Conservation (phyloP, 2,113 vertebrate genomes). For the Larimichthys polyactis region DNA sequence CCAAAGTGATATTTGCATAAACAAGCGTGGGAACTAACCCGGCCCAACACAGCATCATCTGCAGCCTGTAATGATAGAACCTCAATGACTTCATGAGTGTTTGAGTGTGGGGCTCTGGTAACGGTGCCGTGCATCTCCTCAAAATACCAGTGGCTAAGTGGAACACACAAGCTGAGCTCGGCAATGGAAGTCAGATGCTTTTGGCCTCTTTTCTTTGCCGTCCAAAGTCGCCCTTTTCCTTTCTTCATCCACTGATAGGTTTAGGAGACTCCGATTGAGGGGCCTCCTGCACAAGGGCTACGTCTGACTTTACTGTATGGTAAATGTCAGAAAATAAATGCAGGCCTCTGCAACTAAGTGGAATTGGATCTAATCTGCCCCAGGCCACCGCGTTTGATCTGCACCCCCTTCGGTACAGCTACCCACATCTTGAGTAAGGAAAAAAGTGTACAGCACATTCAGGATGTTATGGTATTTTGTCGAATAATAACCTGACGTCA, state of each 20-base stretch:
- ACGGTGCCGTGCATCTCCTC: constrained; percentile 65
- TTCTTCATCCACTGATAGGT: constrained; percentile 52
- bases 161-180: constrained; percentile 78
- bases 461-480: constrained; percentile 76
- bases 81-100: constrained; percentile 80
- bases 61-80: constrained; percentile 79
- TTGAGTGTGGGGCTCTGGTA: constrained; percentile 67
- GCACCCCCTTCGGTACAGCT: constrained; percentile 60
- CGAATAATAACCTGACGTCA: constrained; percentile 79
- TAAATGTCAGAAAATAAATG: constrained; percentile 82
- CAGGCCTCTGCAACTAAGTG: constrained; percentile 77
- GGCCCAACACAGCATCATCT: constrained; percentile 54
- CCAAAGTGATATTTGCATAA: constrained; percentile 53
- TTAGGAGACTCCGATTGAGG: constrained; percentile 59
- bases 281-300: constrained; percentile 69
- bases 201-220: constrained; percentile 42
- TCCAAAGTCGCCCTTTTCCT: constrained; percentile 30
- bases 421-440: constrained; percentile 54
- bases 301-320: constrained; percentile 70
- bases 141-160: constrained; percentile 76
- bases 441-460: constrained; percentile 56
- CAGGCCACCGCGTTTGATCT: constrained; percentile 81
- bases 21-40: constrained; percentile 75
- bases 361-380: constrained; percentile 81
- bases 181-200: constrained; percentile 84